Conservation (phyloP, 2,888 invertebrate species). For the Leptopilina syphax region DNA sequence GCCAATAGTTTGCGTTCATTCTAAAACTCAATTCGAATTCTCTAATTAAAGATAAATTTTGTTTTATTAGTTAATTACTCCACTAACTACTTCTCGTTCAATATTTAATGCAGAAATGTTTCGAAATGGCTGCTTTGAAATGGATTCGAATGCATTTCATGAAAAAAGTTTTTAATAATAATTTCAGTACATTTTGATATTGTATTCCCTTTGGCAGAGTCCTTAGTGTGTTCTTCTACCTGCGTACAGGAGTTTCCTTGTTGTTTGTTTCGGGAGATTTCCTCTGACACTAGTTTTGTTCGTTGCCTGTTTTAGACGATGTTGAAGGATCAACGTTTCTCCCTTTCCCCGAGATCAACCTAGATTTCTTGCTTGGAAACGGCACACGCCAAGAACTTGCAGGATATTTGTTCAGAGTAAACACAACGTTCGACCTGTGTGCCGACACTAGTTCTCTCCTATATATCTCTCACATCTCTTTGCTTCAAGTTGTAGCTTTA, state of each 20-base stretch:
- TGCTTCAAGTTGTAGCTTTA: slow-evolving; percentile 24
- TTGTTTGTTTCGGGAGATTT: slow-evolving; percentile 27
- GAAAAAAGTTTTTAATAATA: background rate
- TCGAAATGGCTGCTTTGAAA: too few relatives aligned
- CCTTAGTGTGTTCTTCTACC: background rate
- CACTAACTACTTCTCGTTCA: too few relatives aligned
- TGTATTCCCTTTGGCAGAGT: background rate
- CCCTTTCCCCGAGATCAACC: background rate
- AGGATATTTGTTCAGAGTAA: slow-evolving; percentile 34
- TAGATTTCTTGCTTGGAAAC: slow-evolving; percentile 6
- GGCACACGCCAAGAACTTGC: slow-evolving; percentile 6
- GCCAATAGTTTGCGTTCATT: background rate
- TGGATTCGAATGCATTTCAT: too few relatives aligned
- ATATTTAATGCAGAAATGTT: too few relatives aligned
- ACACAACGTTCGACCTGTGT: slow-evolving; percentile 28
- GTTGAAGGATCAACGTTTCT: slow-evolving; percentile 35
- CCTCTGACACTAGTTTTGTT: slow-evolving; percentile 39
- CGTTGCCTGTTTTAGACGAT: slow-evolving; percentile 22
- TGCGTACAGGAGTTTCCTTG: background rate
- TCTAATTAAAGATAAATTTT: background rate
- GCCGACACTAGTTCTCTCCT: slow-evolving; percentile 14
- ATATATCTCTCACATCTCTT: slow-evolving; percentile 18
- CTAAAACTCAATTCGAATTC: background rate
- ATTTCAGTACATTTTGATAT: slow-evolving; percentile 1
- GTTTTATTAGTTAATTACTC: too few relatives aligned